phyloP scores from a whole-genome alignment of 2,113 vertebrate species.

The Diphyllodes magnificus region DNA sequence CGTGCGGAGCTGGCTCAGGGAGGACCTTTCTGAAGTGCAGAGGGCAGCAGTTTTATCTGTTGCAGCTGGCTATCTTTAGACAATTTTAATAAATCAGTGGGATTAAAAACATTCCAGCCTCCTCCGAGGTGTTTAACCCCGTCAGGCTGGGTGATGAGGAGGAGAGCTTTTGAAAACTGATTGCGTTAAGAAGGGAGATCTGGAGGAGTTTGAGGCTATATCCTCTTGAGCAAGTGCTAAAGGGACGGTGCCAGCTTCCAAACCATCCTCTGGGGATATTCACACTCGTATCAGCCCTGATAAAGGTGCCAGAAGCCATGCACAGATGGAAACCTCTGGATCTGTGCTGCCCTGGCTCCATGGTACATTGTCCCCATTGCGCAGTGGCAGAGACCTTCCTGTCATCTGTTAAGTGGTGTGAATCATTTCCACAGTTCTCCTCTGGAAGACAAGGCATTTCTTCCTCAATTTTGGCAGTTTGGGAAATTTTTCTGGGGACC shows the following conservation, averaged over 20 bases:
- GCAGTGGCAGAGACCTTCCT: background rate
- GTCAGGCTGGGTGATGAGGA: background rate
- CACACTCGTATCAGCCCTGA: background rate
- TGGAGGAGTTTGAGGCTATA: background rate
- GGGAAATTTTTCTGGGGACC: background rate
- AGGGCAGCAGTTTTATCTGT: constrained; percentile 61
- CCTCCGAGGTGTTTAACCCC: background rate
- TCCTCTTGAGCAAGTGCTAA: background rate
- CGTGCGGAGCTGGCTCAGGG: background rate
- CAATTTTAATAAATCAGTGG: constrained; percentile 65
- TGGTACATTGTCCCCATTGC: background rate
- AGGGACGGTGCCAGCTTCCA: background rate
- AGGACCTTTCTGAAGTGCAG: constrained; percentile 1
- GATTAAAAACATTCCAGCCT: constrained; percentile 58
- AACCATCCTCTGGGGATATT: background rate
- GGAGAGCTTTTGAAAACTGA: background rate
- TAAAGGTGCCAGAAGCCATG: background rate
- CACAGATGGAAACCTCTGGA: background rate
- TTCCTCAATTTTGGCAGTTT: background rate
- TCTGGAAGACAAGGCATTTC: background rate
- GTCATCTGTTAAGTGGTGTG: background rate
- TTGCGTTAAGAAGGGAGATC: background rate
- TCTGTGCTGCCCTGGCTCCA: background rate
- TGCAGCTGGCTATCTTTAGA: constrained; percentile 63
- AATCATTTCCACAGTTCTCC: background rate